Evolutionary conservation across 1,140 invertebrate genomes (phyloP), one percentile per base, ranked within the genome.

Genomic region (Vanessa atalanta): DNA sequence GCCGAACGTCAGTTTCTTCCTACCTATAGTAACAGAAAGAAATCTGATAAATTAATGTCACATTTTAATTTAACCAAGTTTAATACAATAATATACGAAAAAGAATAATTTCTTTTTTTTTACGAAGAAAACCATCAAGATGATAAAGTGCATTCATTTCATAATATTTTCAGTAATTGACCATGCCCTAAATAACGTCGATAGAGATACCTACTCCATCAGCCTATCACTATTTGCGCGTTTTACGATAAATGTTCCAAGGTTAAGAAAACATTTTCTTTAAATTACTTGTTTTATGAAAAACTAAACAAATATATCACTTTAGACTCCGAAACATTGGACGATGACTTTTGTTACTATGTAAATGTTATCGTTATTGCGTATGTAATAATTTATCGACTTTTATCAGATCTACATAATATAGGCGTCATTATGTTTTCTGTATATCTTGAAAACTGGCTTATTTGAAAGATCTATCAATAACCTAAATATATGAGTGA

Each of bases 241-340:
- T 69, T 68, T 79, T 57, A 70, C 69, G 87, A 88, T 88, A 88
- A 85, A 70, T 66, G 13, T 75, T 80, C 26, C 85, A 90, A 90
- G 85, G 88, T 79, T 79, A 78, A 77, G 65, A 76, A 57, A 71
- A 72, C 23, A 43, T 68, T 67, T 66, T 72, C 48, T 63, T 55
- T 16, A 47, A 67, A 65, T 43, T 64, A 55, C 23, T n/a, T 26
- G 0, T 26, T n/a, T 13, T 31, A 60, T 13, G 9, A 43, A 43
- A 43, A 11, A 43, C 37, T 43, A 43, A 43, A 43, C 37, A 43
- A 43, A 43, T 11, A 43, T 37, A 37, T 37, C 31, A 43, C 37
- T 43, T 43, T 8, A 43, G 7, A 43, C 3, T 55, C 9, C 53
- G 16, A 12, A 57, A 12, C 12, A 57, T 57, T 57, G 20, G 31